phyloP scores from a whole-genome alignment of 2,888 invertebrate genomes.

The Hydrotaea diabolus region DNA sequence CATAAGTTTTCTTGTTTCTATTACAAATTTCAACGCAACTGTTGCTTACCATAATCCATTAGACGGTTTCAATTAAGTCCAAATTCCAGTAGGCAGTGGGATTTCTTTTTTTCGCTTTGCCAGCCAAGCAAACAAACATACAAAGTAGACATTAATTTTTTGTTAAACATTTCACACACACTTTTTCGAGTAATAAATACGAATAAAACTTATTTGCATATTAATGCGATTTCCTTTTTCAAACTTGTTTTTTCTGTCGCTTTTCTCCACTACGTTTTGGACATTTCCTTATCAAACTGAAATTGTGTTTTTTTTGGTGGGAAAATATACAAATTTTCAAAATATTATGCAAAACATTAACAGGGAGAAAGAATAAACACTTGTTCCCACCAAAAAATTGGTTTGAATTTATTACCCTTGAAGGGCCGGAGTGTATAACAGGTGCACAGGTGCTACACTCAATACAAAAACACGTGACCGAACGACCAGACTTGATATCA shows the following conservation, averaged over 20 bases:
- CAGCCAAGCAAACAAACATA: background rate
- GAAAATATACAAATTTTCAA: constrained; percentile 40
- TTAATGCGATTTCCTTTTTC: constrained; percentile 47
- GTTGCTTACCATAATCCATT: constrained; percentile 44
- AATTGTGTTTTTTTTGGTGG: constrained; percentile 49
- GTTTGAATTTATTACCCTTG: constrained; percentile 38
- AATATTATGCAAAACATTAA: background rate
- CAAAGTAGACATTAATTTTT: background rate
- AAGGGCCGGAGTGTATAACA: constrained; percentile 44
- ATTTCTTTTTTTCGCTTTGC: background rate
- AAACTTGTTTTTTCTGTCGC: background rate
- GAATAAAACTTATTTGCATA: constrained; percentile 54
- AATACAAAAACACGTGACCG: constrained; percentile 58
- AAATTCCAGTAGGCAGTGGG: constrained; percentile 21
- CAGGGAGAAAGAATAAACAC: constrained; percentile 49
- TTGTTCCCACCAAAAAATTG: constrained; percentile 64
- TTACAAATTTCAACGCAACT: constrained; percentile 7
- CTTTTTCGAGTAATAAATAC: constrained; percentile 3
- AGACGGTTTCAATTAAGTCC: constrained; percentile 43
- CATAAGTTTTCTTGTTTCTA: background rate
- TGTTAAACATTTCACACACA: constrained; percentile 48
- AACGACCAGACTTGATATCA: background rate
- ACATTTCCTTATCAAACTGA: constrained; percentile 46
- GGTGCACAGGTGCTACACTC: constrained; percentile 68
- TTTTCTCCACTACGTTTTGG: background rate